Conservation (phyloP, 1,140 invertebrate genomes). For the Plectus sambesii region DNA sequence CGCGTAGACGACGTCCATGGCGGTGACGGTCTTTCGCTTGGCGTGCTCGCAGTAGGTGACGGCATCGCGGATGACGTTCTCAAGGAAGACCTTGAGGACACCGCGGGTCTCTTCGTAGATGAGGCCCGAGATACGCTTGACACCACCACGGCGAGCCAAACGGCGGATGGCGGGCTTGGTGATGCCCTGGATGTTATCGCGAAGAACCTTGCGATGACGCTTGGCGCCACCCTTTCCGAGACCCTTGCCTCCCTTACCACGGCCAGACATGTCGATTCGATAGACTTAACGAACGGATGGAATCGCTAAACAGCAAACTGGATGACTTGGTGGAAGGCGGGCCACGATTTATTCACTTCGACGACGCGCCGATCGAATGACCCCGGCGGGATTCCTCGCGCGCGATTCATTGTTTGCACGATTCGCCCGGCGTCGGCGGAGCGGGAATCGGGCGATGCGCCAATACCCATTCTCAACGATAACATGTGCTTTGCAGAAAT, state of each 20-base stretch:
- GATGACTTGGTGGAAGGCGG: too few species aligned
- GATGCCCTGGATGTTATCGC: slow-evolving; percentile 65
- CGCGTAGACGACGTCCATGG: slow-evolving; percentile 76
- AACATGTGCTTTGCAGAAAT: too few species aligned
- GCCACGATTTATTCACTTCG: too few species aligned
- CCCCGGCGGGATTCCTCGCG: too few species aligned
- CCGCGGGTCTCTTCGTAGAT: slow-evolving; percentile 55
- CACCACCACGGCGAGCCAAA: slow-evolving; percentile 61
- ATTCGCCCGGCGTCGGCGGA: too few species aligned
- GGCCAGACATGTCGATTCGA: slow-evolving; percentile 55
- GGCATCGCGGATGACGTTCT: slow-evolving; percentile 68
- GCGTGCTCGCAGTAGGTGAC: slow-evolving; percentile 72
- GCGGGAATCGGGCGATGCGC: too few species aligned
- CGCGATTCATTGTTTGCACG: too few species aligned
- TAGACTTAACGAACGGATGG: too few species aligned
- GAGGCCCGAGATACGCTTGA: slow-evolving; percentile 63
- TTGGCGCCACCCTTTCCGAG: slow-evolving; percentile 59
- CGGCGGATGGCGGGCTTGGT: slow-evolving; percentile 58
- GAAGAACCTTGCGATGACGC: slow-evolving; percentile 55
- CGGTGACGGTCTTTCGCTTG: slow-evolving; percentile 68
- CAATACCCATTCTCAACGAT: too few species aligned
- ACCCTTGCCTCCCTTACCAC: slow-evolving; percentile 59
- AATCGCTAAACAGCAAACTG: too few species aligned
- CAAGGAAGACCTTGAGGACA: slow-evolving; percentile 54
- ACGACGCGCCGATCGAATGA: too few species aligned